Conservation (phyloP, 2,888 invertebrate species). For the Poecilobothrus nobilitatus region DNA sequence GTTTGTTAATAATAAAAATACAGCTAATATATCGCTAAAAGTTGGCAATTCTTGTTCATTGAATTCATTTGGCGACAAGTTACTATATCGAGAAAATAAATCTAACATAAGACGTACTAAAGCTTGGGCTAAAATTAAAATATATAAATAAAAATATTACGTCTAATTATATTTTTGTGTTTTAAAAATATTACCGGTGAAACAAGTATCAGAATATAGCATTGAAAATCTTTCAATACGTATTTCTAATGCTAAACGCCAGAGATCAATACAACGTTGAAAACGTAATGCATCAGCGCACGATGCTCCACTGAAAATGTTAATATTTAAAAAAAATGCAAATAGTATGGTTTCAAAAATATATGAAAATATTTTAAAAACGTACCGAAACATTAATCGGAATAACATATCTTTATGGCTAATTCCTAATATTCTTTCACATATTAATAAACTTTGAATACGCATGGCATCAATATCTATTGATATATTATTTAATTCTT, state of each 20-base stretch:
- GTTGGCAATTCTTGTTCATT: conserved; percentile 49
- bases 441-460: conserved; percentile 78
- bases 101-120: conserved; percentile 76
- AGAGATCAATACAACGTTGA: conserved; percentile 78
- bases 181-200: conserved; percentile 34
- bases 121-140: conserved; percentile 59
- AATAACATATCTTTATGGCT: conserved; percentile 82
- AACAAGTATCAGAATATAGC: conserved; percentile 70
- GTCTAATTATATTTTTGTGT: too few relatives aligned
- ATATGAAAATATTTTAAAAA: background rate
- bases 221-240: conserved; percentile 71
- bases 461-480: conserved; percentile 78
- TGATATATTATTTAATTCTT: conserved; percentile 64
- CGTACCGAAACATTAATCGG: conserved; percentile 58
- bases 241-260: conserved; percentile 74
- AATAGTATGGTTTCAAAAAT: background rate
- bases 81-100: conserved; percentile 52
- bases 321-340: background rate
- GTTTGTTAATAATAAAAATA: conserved; percentile 58
- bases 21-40: conserved; percentile 61
- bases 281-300: conserved; percentile 65
- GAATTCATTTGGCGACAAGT: conserved; percentile 44
- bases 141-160: conserved; percentile 27
- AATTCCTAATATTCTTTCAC: conserved; percentile 77
- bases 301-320: conserved; percentile 54